Evolutionary conservation across 2,113 vertebrate genomes (phyloP).

Genomic region (Phrynocephalus versicolor): DNA sequence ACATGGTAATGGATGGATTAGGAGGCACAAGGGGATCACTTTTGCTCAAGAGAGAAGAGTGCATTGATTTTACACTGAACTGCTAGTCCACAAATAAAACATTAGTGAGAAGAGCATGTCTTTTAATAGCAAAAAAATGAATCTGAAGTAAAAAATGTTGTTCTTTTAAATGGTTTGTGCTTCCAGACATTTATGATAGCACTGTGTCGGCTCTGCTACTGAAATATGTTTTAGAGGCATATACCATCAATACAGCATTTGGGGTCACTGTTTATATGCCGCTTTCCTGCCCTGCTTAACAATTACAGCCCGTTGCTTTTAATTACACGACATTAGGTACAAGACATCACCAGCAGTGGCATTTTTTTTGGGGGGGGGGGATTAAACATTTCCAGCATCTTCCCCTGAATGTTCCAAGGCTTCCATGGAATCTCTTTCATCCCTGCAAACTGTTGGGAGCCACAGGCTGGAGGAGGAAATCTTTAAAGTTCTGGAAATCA

Average conservation of each 20-base stretch:
- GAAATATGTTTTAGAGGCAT: background rate
- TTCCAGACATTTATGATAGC: background rate
- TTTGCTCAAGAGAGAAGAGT: background rate
- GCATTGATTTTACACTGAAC: slow-evolving; percentile 1
- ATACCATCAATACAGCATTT: background rate
- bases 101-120: background rate
- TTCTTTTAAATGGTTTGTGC: background rate
- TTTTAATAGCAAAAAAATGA: background rate
- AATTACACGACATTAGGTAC: no score
- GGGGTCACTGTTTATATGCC: no score
- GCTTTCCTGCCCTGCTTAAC: background rate
- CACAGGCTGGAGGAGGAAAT: no score
- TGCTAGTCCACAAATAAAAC: background rate
- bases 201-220: background rate
- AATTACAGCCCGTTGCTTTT: no score
- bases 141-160: background rate
- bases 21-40: background rate
- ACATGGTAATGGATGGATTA: slow-evolving; percentile 1
- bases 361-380: no score
- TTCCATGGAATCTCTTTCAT: no score
- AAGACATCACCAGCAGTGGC: no score
- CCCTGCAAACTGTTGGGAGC: no score
- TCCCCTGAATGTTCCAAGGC: no score
- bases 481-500: no score
- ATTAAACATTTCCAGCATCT: no score